Evolutionary conservation across 1,140 invertebrate species (phyloP), one percentile per base, ranked within the genome.

Genomic region (Glossosoma conforme): DNA sequence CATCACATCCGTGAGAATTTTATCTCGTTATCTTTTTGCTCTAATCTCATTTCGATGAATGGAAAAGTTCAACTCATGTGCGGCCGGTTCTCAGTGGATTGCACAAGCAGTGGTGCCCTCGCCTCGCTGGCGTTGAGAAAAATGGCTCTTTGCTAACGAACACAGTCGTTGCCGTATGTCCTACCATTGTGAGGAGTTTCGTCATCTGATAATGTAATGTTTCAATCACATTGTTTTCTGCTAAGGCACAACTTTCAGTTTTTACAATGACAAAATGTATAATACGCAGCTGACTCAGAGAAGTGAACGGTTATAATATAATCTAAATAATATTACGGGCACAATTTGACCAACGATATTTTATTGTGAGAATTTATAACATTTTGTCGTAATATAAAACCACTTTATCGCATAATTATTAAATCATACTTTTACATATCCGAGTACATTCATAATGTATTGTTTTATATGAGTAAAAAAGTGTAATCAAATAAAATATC

Each of bases 111-210:
- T 38, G 25, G 18, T 30, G 18, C 44, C 35, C 25, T 21, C 11
- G 21, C 15, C 24, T n/a, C 13, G 9, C 15, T 32, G 13, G 21
- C 33, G 25, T 42, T 52, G 35, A 40, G 50, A 52, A 45, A 52
- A 45, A 44, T 43, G 30, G 41, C 43, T 14, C 19, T 44, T 45
- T 19, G 25, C 37, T 20, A 45, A 14, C 42, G 24, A 49, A 20
- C 43, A 18, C 14, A 43, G 2, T 41, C 22, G 42, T 38, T 33
- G 40, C n/a, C n/a, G n/a, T 40, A 43, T 48, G 43, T 40, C 43
- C 38, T n/a, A n/a, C 53, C 35, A 49, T 55, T 55, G 46, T 44
- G 42, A 37, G 22, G 9, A 17, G 44, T 55, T 55, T 55, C 53
- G 33, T 44, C 45, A 55, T 45, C 10, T 18, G 21, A 19, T 41